Conservation (phyloP, 2,888 invertebrate species). For the Lithophane semibrunnea region DNA sequence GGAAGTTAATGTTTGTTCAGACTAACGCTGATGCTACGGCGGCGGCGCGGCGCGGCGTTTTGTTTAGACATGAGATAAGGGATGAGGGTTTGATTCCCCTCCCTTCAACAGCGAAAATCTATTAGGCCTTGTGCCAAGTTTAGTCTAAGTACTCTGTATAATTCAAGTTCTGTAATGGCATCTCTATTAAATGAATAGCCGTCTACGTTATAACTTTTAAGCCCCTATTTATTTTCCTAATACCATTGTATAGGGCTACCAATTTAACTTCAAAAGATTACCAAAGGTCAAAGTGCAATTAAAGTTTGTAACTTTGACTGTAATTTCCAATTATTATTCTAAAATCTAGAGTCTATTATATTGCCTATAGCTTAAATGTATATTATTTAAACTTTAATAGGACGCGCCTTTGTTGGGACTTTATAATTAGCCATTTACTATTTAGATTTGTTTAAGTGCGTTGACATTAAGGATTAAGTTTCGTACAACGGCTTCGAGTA, state of each 20-base stretch:
- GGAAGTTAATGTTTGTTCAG: slow-evolving; percentile 33
- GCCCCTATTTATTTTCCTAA: slow-evolving; percentile 49
- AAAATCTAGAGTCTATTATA: slow-evolving; percentile 30
- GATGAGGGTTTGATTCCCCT: slow-evolving; percentile 44
- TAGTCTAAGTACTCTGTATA: slow-evolving; percentile 31
- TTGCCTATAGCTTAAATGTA: slow-evolving; percentile 37
- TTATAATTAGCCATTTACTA: slow-evolving; percentile 47
- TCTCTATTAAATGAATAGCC: slow-evolving; percentile 30
- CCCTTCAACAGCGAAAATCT: slow-evolving; percentile 35
- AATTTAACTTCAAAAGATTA: slow-evolving; percentile 45
- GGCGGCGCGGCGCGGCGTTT: slow-evolving; percentile 28
- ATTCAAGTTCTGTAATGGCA: slow-evolving; percentile 31
- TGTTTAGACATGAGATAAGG: slow-evolving; percentile 36
- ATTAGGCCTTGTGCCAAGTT: slow-evolving; percentile 48
- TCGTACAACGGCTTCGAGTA: slow-evolving; percentile 34
- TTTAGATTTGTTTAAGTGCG: slow-evolving; percentile 43
- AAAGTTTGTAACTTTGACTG: slow-evolving; percentile 51
- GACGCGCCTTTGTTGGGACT: slow-evolving; percentile 41
- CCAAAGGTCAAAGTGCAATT: slow-evolving; percentile 57
- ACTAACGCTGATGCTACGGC: slow-evolving; percentile 27
- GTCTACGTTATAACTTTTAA: slow-evolving; percentile 41
- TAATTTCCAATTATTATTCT: slow-evolving; percentile 60
- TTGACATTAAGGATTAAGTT: slow-evolving; percentile 46
- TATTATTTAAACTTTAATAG: slow-evolving; percentile 43
- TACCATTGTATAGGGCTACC: slow-evolving; percentile 32